Conservation (phyloP, 1,140 invertebrate genomes). For the Delia radicum region DNA sequence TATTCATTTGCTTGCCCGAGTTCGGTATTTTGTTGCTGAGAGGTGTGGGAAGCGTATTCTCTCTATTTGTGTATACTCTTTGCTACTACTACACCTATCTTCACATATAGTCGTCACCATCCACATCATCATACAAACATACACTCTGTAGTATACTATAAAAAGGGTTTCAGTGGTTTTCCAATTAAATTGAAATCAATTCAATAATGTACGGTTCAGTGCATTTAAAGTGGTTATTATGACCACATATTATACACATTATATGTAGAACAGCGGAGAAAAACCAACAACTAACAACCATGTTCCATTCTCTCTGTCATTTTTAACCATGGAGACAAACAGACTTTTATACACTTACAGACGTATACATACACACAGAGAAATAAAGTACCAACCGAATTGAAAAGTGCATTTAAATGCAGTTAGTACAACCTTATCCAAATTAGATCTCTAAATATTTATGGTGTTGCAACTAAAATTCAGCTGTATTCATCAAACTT, state of each 20-base stretch:
- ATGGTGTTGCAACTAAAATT: too few relatives aligned
- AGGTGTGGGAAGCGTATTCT: too few relatives aligned
- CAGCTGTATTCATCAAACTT: too few relatives aligned
- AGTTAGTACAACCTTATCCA: too few relatives aligned
- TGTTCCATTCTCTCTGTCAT: not conserved
- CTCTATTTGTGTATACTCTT: not conserved
- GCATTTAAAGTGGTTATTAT: constrained; percentile 32
- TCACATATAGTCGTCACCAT: not conserved
- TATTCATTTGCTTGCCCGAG: too few relatives aligned
- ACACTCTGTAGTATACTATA: not conserved
- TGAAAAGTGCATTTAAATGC: too few relatives aligned
- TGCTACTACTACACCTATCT: not conserved
- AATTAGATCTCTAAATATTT: too few relatives aligned
- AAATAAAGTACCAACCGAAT: not conserved
- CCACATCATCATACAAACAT: not conserved
- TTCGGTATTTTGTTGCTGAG: too few relatives aligned
- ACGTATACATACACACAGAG: not conserved
- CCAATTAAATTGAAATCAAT: constrained; percentile 34
- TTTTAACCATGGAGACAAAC: not conserved
- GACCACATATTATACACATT: constrained; percentile 5
- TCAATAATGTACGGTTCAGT: constrained; percentile 32
- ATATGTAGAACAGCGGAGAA: not conserved
- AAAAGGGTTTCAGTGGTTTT: constrained; percentile 27
- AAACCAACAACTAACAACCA: too few relatives aligned
- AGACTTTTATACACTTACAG: not conserved